Evolutionary conservation across 2,113 vertebrate genomes (phyloP).

Genomic region (Rhagologus leucostigma): DNA sequence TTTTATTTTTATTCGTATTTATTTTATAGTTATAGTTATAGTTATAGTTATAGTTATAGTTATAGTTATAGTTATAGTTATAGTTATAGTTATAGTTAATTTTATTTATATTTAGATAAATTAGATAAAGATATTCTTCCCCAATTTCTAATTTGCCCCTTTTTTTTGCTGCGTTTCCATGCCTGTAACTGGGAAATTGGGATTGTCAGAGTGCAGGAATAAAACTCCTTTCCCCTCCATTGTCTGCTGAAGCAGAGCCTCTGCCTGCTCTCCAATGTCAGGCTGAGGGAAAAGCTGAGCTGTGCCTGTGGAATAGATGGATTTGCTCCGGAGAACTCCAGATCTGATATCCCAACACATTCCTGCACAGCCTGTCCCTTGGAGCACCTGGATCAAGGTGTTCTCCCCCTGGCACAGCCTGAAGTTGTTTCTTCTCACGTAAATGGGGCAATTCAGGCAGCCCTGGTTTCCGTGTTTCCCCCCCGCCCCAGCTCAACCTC

Average conservation of each 20-base stretch:
- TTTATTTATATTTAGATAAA: too few relatives aligned
- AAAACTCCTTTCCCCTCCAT: not conserved
- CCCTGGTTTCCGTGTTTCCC: not conserved
- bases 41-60: too few relatives aligned
- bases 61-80: too few relatives aligned
- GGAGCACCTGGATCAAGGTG: not conserved
- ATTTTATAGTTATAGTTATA: too few relatives aligned
- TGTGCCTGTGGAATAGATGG: not conserved
- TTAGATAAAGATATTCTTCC: too few relatives aligned
- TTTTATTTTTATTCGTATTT: too few relatives aligned
- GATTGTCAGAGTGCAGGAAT: not conserved
- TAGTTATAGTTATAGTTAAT: too few relatives aligned
- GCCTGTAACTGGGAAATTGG: not conserved
- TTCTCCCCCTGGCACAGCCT: too few relatives aligned
- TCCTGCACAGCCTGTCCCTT: not conserved
- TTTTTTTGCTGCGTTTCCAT: not conserved
- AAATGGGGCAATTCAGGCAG: accelerated
- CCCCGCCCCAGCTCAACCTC: not conserved
- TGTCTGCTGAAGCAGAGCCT: not conserved
- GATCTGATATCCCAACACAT: accelerated
- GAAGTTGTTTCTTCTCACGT: too few relatives aligned
- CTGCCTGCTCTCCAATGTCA: not conserved
- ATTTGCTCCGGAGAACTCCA: not conserved
- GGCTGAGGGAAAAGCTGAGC: not conserved
- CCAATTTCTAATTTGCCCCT: not conserved